phyloP scores from a whole-genome alignment of 2,888 invertebrate species.

The Drosophila fungiperda region DNA sequence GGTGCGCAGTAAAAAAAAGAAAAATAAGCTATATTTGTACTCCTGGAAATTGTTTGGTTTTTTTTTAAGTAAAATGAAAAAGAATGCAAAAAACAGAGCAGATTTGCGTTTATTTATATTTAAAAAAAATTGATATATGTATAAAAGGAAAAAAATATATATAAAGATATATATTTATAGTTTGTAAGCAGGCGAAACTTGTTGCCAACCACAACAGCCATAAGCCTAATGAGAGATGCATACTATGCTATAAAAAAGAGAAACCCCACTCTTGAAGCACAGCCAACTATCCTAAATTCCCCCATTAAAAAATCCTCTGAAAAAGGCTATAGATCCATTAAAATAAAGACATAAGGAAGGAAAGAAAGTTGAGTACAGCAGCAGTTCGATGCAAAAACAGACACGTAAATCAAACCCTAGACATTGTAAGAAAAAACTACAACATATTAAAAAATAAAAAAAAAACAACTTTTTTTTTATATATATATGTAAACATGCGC shows the following conservation, averaged over 20 bases:
- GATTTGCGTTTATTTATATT: constrained; percentile 58
- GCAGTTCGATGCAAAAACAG: neutral
- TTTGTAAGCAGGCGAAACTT: constrained; percentile 32
- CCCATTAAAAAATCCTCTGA: neutral
- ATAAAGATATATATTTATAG: constrained; percentile 28
- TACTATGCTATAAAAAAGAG: constrained; percentile 11
- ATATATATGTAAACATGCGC: constrained; percentile 10
- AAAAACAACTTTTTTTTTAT: constrained; percentile 31
- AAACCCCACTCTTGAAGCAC: constrained; percentile 20
- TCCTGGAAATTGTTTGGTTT: constrained; percentile 14
- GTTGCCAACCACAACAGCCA: constrained; percentile 51
- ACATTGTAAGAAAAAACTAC: constrained; percentile 32
- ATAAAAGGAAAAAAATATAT: constrained; percentile 10
- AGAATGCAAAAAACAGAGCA: constrained; percentile 10
- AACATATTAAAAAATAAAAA: constrained; percentile 9
- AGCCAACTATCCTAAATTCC: constrained; percentile 21
- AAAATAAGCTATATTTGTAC: constrained; percentile 22
- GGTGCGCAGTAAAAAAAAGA: neutral
- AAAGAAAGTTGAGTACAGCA: constrained; percentile 1
- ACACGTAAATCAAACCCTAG: constrained; percentile 44
- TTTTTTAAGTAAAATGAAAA: constrained; percentile 6
- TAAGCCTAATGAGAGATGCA: constrained; percentile 52
- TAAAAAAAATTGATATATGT: constrained; percentile 37
- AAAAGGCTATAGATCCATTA: constrained; percentile 11
- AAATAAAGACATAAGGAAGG: neutral